A percentile compares a stretch with the other conserved stretches of the same genome.
Conservation (phyloP, 2,113 vertebrate genomes). For the Orthonyx spaldingii region DNA sequence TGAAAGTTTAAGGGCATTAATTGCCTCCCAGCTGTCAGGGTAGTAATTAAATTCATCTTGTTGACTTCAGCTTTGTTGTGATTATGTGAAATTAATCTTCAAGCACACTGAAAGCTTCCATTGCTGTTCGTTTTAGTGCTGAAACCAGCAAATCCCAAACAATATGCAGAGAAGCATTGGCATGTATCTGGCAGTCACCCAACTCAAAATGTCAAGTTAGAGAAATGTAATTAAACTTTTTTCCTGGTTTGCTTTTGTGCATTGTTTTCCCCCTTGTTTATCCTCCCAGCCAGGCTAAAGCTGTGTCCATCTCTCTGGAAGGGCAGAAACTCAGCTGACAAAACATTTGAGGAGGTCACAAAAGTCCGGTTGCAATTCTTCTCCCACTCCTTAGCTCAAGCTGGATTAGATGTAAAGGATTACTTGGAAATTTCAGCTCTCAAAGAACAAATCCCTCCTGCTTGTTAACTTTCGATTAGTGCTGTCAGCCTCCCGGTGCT, state of each 20-base stretch:
- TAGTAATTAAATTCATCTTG: slow-evolving; percentile 69
- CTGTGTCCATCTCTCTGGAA: background rate
- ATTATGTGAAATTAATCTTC: slow-evolving; percentile 68
- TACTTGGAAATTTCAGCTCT: slow-evolving; percentile 44
- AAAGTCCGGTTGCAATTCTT: background rate
- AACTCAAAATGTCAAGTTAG: background rate
- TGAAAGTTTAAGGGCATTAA: slow-evolving; percentile 62
- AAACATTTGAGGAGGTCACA: background rate
- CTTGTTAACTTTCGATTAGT: slow-evolving; percentile 31
- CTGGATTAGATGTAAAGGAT: slow-evolving; percentile 25
- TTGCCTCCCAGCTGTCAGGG: slow-evolving; percentile 64
- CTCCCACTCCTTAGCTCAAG: background rate
- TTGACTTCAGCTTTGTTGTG: slow-evolving; percentile 61
- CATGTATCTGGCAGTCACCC: background rate
- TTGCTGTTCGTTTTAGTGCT: slow-evolving; percentile 6
- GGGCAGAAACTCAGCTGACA: background rate
- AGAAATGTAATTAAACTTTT: background rate
- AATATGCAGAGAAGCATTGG: background rate
- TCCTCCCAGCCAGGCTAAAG: background rate
- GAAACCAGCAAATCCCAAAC: slow-evolving; percentile 29
- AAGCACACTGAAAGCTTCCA: slow-evolving; percentile 23
- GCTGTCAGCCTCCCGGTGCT: background rate
- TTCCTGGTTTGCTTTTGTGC: background rate
- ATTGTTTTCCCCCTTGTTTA: background rate
- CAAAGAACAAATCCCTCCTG: slow-evolving; percentile 44